Conservation (phyloP, 2,888 invertebrate species). For the Epistrophella euchroma region DNA sequence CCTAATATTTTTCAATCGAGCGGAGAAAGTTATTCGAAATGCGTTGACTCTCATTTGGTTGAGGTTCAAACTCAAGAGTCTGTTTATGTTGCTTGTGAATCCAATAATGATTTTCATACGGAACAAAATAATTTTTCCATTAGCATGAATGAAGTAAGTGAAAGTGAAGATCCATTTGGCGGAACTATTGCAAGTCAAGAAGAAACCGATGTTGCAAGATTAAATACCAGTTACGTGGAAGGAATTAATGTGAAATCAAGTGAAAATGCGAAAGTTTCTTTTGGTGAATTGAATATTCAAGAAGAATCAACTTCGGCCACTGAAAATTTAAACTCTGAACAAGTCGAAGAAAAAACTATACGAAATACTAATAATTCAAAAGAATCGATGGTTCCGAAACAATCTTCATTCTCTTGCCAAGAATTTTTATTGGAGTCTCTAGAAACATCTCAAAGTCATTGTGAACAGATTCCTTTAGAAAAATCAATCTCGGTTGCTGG, state of each 20-base stretch:
- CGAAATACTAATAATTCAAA: background rate
- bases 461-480: background rate
- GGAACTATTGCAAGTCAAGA: background rate
- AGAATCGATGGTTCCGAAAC: background rate
- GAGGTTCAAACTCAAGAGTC: slow-evolving; percentile 26
- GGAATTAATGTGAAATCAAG: background rate
- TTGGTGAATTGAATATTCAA: background rate
- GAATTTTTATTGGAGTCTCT: background rate
- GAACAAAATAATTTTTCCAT: slow-evolving; percentile 45
- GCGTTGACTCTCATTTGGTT: background rate
- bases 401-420: background rate
- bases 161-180: slow-evolving; percentile 48
- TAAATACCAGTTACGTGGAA: background rate
- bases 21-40: slow-evolving; percentile 39
- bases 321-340: background rate
- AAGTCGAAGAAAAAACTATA: background rate
- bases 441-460: background rate
- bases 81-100: slow-evolving; percentile 45
- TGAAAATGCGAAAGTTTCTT: background rate
- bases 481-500: background rate
- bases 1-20: slow-evolving; percentile 50
- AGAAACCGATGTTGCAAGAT: background rate
- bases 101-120: slow-evolving; percentile 14
- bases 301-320: background rate
- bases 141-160: background rate